These are phyloP conservation scores for Anhinga anhinga DNA, from an alignment of 2,113 vertebrate species.

Conservation along the genomic window DNA sequence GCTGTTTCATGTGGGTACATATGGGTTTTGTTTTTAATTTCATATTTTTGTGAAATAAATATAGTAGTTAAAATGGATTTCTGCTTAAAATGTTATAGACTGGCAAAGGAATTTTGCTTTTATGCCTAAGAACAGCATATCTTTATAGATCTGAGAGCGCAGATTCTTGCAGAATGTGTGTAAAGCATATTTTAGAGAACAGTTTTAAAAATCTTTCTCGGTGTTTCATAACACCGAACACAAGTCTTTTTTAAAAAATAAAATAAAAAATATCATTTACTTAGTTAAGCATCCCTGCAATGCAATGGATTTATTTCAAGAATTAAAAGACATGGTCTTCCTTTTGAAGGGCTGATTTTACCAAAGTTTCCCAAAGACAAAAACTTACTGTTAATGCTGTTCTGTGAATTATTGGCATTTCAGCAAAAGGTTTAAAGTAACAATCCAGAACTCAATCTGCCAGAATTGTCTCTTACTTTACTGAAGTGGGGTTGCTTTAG, in stretches of 20 bases:
- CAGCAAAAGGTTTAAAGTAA: background rate
- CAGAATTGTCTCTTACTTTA: background rate
- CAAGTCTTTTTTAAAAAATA: background rate
- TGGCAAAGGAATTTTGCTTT: background rate
- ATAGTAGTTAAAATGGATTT: background rate
- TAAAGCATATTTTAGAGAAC: background rate
- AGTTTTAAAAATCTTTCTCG: background rate
- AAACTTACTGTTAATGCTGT: background rate
- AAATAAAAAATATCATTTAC: background rate
- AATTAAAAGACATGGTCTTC: background rate
- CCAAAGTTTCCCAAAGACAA: background rate
- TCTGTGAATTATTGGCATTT: background rate
- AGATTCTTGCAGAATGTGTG: background rate
- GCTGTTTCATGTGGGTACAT: background rate
- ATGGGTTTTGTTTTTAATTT: background rate
- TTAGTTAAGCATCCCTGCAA: background rate
- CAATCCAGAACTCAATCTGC: background rate
- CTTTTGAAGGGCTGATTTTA: background rate
- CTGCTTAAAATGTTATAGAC: background rate
- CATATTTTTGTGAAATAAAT: background rate
- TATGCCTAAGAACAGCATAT: background rate
- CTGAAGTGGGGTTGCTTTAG: background rate
- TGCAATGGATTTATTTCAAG: background rate
- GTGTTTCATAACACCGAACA: background rate
- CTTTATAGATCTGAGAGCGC: background rate